Evolutionary conservation across 2,113 vertebrate species (phyloP), one percentile per base, ranked within the genome.

Genomic region (Oenanthe oenanthe): DNA sequence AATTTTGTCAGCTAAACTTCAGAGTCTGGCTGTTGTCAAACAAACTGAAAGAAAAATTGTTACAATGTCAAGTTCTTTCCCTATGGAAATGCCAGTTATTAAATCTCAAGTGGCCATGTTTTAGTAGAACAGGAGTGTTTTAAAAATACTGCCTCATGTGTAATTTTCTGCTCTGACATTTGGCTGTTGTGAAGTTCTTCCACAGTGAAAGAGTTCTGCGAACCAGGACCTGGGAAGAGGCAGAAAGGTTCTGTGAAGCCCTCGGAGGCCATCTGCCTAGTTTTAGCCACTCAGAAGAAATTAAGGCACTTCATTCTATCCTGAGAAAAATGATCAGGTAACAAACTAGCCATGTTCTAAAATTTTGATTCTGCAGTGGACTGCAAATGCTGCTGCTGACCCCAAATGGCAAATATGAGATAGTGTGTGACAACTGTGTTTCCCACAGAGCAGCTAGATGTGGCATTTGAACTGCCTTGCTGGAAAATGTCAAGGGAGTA

Each of bases 141-240:
- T 32, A 67, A 71, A 63, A 81, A 50, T n/a, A 7, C 43, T 85
- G 32, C 76, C 19, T 16, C 7, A 6, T 29, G 10, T 68, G 42
- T 62, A 0, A 20, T 47, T 76, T 76, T 58, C 17, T 78, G 2
- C n/a, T 77, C 66, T 89, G 50, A 85, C 26, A 13, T 88, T 70
- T 91, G 75, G 51, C 36, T 95, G 66, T 85, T 95, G 25, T 90
- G 93, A 95, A 99, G 99, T 96, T 99, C 60, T 99, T 99, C 97
- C 99, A 99, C 16, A 93, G 98, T 92, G 99, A 99, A 89, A 97
- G 99, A 92, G 87, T 99, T 93, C 97, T 98, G 92, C 98, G 98
- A 81, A 99, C 98, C 75, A 98, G 99, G 73, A 98, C 99, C 10
- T 99, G 99, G 99, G 98, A 98, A 89, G 99, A 99, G 95, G 99